phyloP scores from a whole-genome alignment of 1,140 invertebrate genomes.

The Wiebesia pumilae region DNA sequence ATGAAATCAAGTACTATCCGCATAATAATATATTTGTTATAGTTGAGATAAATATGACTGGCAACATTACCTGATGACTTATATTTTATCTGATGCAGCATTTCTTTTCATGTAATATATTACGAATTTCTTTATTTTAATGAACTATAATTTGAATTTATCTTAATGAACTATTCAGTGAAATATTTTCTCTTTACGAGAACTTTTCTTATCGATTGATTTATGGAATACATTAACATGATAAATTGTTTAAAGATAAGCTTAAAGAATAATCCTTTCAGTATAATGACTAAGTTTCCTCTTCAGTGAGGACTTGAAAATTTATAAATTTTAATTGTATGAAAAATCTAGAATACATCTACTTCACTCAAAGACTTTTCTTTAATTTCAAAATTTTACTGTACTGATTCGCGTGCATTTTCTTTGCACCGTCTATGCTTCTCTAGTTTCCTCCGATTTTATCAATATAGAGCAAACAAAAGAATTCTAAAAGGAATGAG shows the following conservation, averaged over 20 bases:
- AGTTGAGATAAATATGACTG: no score
- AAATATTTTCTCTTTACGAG: no score
- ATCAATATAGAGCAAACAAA: slow-evolving; percentile 19
- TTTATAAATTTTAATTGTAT: neutral
- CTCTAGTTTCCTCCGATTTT: slow-evolving; percentile 27
- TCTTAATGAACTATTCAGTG: no score
- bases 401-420: neutral
- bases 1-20: no score
- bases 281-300: slow-evolving; percentile 58
- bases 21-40: no score
- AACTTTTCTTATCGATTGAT: no score
- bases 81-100: no score
- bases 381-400: slow-evolving; percentile 31
- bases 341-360: slow-evolving; percentile 13
- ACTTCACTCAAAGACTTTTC: neutral
- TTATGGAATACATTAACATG: neutral
- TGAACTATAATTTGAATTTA: no score
- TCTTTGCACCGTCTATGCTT: slow-evolving; percentile 11
- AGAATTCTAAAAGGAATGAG: slow-evolving; percentile 36
- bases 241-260: neutral
- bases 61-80: no score
- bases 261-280: slow-evolving; percentile 61
- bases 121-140: no score
- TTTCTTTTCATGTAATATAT: no score
- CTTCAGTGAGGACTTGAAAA: neutral